These are phyloP conservation scores for Oikopleura dioica DNA, from an alignment of 23 tunicate genomes.

Conservation along the genomic window DNA sequence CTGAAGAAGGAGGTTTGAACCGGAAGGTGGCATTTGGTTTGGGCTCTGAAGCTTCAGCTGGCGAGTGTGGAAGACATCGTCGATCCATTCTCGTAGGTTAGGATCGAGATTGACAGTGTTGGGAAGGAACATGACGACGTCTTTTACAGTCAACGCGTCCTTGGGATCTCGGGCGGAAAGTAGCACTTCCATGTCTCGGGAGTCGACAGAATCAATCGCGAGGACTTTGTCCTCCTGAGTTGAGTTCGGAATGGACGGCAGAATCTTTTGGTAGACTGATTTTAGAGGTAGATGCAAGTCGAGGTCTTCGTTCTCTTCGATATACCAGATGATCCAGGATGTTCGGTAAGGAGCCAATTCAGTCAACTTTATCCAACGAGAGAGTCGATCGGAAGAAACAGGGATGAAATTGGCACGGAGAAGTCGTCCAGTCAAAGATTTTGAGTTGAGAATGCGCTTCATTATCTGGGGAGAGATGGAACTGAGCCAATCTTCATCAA, in stretches of 20 bases:
- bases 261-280: constrained; percentile 21
- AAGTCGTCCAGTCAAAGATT: constrained; percentile 50
- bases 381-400: constrained; percentile 39
- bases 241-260: not conserved
- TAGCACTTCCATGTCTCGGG: constrained; percentile 21
- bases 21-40: no score
- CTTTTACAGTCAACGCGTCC: constrained; percentile 20
- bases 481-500: constrained; percentile 36
- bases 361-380: constrained; percentile 51
- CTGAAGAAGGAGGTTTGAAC: no score
- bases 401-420: constrained; percentile 32
- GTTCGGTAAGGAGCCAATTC: constrained; percentile 69
- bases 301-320: constrained; percentile 10
- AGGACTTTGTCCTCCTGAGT: constrained; percentile 10
- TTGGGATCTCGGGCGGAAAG: constrained; percentile 21
- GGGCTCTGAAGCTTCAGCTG: not conserved
- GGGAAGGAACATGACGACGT: constrained; percentile 26
- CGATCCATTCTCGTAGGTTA: constrained; percentile 20
- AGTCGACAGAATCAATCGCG: constrained; percentile 22
- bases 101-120: constrained; percentile 56
- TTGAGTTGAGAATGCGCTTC: constrained; percentile 38
- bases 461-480: constrained; percentile 34
- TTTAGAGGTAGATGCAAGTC: constrained; percentile 17
- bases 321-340: constrained; percentile 19
- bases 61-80: not conserved